Conservation (phyloP, 1,140 invertebrate species). For the Pseudomyrmex pallidus region DNA sequence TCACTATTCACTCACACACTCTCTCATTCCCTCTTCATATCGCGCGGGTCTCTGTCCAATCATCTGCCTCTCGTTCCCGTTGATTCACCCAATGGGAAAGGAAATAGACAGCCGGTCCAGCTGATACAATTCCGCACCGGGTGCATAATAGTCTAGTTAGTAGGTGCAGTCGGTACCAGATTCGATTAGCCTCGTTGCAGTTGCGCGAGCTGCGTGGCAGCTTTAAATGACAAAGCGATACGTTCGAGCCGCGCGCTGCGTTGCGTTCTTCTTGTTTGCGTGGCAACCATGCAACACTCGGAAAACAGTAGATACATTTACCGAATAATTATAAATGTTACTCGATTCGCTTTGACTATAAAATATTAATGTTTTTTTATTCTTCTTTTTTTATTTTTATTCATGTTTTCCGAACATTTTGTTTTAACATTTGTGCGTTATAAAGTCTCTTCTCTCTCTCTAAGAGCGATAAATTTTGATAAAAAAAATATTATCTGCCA, state of each 20-base stretch:
- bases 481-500: not conserved
- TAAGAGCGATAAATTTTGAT: not conserved
- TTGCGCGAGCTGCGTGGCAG: slow-evolving; percentile 58
- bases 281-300: not conserved
- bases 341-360: not conserved
- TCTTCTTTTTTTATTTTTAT: not conserved
- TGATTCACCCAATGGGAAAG: slow-evolving; percentile 53
- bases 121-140: slow-evolving; percentile 58
- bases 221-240: slow-evolving; percentile 64
- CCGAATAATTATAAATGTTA: slow-evolving; percentile 6
- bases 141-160: slow-evolving; percentile 74
- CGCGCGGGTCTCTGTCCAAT: slow-evolving; percentile 23
- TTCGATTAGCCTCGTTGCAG: slow-evolving; percentile 72
- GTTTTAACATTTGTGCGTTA: too few species aligned
- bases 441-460: too few species aligned
- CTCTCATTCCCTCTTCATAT: slow-evolving; percentile 44
- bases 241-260: slow-evolving; percentile 41
- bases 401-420: too few species aligned
- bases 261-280: slow-evolving; percentile 45
- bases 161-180: slow-evolving; percentile 61
- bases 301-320: slow-evolving; percentile 46
- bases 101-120: slow-evolving; percentile 67
- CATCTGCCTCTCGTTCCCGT: slow-evolving; percentile 44
- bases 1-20: not conserved
- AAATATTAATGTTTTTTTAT: not conserved